Evolutionary conservation across 1,140 invertebrate species (phyloP).

Genomic region (Ceratosolen fusciceps): DNA sequence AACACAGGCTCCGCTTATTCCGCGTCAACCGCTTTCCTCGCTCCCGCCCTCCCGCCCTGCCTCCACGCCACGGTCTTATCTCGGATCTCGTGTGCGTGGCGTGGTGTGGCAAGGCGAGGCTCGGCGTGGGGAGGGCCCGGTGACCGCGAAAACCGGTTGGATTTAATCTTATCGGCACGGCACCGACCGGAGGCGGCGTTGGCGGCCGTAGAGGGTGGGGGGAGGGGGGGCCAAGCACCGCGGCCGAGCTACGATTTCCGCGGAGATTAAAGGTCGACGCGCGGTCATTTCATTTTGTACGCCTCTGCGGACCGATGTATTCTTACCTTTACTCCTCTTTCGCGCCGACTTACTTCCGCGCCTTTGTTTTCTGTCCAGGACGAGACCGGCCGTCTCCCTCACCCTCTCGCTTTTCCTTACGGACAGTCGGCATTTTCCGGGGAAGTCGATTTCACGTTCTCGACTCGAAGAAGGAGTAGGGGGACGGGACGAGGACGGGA

Average conservation of each 20-base stretch:
- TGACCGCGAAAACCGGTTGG: slow-evolving; percentile 35
- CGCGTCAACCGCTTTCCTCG: not conserved
- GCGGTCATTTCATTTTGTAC: slow-evolving; percentile 32
- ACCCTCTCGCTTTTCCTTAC: too few relatives aligned
- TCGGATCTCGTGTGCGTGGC: too few relatives aligned
- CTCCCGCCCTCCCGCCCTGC: not conserved
- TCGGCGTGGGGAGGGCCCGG: not conserved
- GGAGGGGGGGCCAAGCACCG: not conserved
- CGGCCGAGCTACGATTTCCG: slow-evolving; percentile 35
- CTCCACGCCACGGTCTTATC: not conserved
- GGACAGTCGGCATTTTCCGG: too few relatives aligned
- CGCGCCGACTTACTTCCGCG: not conserved
- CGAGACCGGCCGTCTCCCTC: too few relatives aligned
- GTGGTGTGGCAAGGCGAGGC: too few relatives aligned
- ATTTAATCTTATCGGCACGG: slow-evolving; percentile 27
- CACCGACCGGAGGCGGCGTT: not conserved
- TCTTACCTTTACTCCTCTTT: not conserved
- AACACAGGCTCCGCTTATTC: not conserved
- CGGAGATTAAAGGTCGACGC: slow-evolving; percentile 41
- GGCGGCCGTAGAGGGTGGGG: not conserved
- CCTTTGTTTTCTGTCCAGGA: not conserved
- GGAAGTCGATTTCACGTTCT: too few relatives aligned
- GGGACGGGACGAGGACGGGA: too few relatives aligned
- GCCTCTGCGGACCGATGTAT: not conserved
- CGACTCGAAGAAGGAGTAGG: too few relatives aligned